Evolutionary conservation across 2,797 vertebrate genomes (phyloP).

Genomic region (Danio aesculapii): DNA sequence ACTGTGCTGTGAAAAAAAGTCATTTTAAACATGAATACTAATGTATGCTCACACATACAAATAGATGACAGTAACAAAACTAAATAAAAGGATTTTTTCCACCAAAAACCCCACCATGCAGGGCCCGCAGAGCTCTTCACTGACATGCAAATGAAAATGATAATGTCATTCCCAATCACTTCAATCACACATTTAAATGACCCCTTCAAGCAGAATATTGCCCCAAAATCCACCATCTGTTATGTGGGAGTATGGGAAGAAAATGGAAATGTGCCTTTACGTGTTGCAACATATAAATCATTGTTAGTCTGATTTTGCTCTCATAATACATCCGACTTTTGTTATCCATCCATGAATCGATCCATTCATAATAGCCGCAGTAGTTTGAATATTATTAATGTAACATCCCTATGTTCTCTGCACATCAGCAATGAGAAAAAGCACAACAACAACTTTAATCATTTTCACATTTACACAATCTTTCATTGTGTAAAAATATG

Average conservation of each 20-base stretch:
- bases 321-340: conserved; percentile 21
- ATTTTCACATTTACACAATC: background rate
- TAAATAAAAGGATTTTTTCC: background rate
- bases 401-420: background rate
- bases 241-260: background rate
- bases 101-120: background rate
- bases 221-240: conserved; percentile 9
- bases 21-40: background rate
- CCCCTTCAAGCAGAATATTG: conserved; percentile 1
- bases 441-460: background rate
- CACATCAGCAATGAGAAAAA: background rate
- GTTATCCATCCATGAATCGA: background rate
- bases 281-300: conserved; percentile 2
- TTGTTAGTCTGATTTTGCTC: background rate
- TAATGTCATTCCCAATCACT: background rate
- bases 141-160: background rate
- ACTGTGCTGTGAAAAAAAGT: background rate
- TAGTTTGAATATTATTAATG: background rate
- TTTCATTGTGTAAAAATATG: background rate
- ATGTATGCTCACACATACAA: background rate
- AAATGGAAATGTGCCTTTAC: background rate
- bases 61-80: background rate
- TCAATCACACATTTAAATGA: conserved; percentile 13
- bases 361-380: background rate
- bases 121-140: background rate